phyloP scores from a whole-genome alignment of 2,888 invertebrate genomes.

The Patella caerulea region DNA sequence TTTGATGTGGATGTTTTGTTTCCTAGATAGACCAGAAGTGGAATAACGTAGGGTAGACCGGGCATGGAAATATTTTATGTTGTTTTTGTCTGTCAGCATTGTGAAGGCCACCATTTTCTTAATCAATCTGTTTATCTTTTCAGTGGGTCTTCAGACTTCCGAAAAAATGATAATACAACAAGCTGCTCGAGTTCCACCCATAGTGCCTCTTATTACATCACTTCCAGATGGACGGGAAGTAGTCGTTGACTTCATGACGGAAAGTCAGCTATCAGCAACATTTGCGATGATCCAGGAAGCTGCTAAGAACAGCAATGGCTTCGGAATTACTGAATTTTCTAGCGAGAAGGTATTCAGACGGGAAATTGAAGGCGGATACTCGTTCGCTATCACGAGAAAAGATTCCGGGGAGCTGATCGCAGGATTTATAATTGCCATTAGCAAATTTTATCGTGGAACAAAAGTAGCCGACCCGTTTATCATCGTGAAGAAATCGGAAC shows the following conservation, averaged over 20 bases:
- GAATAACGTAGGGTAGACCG: too few species aligned
- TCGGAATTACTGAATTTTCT: conserved; percentile 44
- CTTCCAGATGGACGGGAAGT: conserved; percentile 40
- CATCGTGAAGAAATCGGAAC: conserved; percentile 33
- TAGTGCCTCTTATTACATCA: conserved; percentile 19
- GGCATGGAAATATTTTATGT: too few species aligned
- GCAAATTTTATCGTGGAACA: conserved; percentile 46
- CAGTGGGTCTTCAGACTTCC: not conserved
- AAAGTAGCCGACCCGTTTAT: conserved; percentile 39
- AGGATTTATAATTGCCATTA: conserved; percentile 39
- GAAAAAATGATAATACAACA: not conserved
- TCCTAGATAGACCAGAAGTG: too few species aligned
- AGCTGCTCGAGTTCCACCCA: not conserved
- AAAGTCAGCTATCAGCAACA: conserved; percentile 40
- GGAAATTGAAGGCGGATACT: conserved; percentile 38
- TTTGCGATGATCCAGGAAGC: conserved; percentile 41
- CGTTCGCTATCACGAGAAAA: conserved; percentile 35
- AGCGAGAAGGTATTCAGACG: conserved; percentile 43
- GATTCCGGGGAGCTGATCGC: conserved; percentile 39
- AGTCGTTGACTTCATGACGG: conserved; percentile 39
- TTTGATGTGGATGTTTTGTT: too few species aligned
- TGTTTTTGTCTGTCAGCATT: too few species aligned
- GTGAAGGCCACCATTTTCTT: too few species aligned
- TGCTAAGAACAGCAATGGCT: conserved; percentile 41
- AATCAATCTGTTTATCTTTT: not conserved